A percentile compares a stretch with the other conserved stretches of the same genome.
These are phyloP conservation scores for Drosophila setosimentum DNA, from an alignment of 2,888 invertebrate species.

Conservation along the genomic window DNA sequence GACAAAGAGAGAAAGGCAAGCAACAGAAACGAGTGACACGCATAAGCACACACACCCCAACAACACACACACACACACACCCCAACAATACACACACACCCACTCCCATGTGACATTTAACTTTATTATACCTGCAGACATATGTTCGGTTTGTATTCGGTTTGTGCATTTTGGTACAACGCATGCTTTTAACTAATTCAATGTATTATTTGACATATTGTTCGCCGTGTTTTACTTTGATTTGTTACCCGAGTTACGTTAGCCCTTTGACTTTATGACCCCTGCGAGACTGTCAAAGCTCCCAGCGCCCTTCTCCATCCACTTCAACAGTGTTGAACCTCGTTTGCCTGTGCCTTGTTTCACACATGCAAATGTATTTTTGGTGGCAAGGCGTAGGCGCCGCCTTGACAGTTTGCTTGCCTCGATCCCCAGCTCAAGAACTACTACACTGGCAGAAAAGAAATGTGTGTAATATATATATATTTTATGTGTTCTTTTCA, in stretches of 20 bases:
- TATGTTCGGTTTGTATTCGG: constrained; percentile 30
- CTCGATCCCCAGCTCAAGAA: not conserved
- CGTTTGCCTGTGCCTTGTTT: constrained; percentile 20
- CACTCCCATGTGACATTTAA: constrained; percentile 51
- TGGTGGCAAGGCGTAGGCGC: constrained; percentile 37
- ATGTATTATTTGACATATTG: constrained; percentile 84
- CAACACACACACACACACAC: constrained; percentile 10
- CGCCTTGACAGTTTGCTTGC: constrained; percentile 37
- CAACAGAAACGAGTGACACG: constrained; percentile 35
- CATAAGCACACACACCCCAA: constrained; percentile 18
- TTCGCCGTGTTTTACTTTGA: constrained; percentile 77
- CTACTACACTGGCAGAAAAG: constrained; percentile 28
- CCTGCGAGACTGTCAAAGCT: not conserved
- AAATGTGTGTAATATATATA: not conserved
- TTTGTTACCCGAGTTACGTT: constrained; percentile 59
- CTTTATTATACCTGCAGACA: constrained; percentile 59
- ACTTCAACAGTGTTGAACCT: not conserved
- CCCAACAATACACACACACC: not conserved
- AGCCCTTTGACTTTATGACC: constrained; percentile 43
- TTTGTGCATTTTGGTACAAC: constrained; percentile 44
- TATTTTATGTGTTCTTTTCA: too few relatives aligned
- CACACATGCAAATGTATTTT: constrained; percentile 50
- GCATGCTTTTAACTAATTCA: constrained; percentile 78
- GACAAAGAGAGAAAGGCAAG: constrained; percentile 12
- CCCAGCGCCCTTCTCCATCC: not conserved